phyloP scores from a whole-genome alignment of 2,113 vertebrate genomes.

The Oryzias curvinotus region DNA sequence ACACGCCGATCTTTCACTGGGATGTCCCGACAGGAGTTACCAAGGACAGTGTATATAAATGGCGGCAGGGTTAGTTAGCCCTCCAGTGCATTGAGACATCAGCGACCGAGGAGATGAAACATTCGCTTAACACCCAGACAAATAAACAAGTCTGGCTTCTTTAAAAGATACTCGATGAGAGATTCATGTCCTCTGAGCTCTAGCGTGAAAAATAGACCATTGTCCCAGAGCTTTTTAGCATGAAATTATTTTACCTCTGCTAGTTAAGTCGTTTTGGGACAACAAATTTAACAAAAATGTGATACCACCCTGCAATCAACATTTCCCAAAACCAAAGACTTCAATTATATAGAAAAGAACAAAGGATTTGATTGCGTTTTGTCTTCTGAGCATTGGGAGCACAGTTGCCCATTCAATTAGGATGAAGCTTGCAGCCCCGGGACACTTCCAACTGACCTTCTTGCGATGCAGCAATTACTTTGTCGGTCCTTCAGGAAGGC shows the following conservation, averaged over 20 bases:
- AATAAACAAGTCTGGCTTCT: slow-evolving; percentile 48
- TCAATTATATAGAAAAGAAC: slow-evolving; percentile 59
- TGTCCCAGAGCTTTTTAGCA: slow-evolving; percentile 17
- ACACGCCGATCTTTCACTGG: slow-evolving; percentile 33
- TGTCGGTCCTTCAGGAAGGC: slow-evolving; percentile 44
- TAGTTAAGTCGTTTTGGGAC: too few species aligned
- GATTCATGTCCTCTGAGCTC: slow-evolving; percentile 15
- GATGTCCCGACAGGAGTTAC: slow-evolving; percentile 30
- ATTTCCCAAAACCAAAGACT: slow-evolving; percentile 13
- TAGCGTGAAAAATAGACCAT: slow-evolving; percentile 41
- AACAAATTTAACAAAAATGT: too few species aligned
- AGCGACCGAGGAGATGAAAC: slow-evolving; percentile 27
- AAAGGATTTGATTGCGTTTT: slow-evolving; percentile 33
- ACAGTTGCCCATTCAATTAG: slow-evolving; percentile 53
- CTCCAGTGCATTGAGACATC: slow-evolving; percentile 11
- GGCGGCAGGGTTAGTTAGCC: slow-evolving; percentile 10
- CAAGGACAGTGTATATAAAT: slow-evolving; percentile 53
- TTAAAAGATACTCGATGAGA: slow-evolving; percentile 30
- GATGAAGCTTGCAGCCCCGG: slow-evolving; percentile 56
- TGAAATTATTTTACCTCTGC: slow-evolving; percentile 23
- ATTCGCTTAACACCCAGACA: slow-evolving; percentile 32
- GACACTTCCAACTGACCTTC: slow-evolving; percentile 59
- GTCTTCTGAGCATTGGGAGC: slow-evolving; percentile 48
- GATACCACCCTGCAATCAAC: background rate
- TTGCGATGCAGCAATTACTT: slow-evolving; percentile 57